Conservation (phyloP, 2,113 vertebrate genomes). For the Dermatemys mawii region DNA sequence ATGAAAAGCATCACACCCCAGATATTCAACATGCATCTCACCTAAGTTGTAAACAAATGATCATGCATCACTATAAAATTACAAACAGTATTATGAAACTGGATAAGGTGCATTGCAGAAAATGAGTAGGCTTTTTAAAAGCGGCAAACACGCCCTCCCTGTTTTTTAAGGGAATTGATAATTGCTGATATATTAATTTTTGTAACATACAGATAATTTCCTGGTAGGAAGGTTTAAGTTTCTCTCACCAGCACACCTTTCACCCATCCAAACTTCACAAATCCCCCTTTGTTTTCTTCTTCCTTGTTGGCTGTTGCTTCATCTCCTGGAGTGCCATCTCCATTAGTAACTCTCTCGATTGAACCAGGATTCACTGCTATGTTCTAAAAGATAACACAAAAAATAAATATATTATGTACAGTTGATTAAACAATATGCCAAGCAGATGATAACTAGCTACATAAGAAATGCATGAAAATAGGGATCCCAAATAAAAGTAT, state of each 20-base stretch:
- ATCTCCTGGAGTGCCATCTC: slow-evolving; percentile 80
- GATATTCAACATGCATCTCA: slow-evolving; percentile 98
- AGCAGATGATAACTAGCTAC: slow-evolving; percentile 19
- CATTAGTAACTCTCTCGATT: slow-evolving; percentile 79
- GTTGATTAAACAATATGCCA: background rate
- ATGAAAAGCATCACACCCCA: slow-evolving; percentile 99
- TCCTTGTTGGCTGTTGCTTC: slow-evolving; percentile 81
- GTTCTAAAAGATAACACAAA: slow-evolving; percentile 78
- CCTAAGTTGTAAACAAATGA: slow-evolving; percentile 79
- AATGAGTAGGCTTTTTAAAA: background rate
- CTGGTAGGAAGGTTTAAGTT: background rate
- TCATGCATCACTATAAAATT: background rate
- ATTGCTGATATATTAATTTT: background rate
- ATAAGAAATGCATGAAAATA: background rate
- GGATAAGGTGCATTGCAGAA: background rate
- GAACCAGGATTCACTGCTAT: slow-evolving; percentile 78
- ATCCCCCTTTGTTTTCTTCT: slow-evolving; percentile 73
- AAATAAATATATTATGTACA: background rate
- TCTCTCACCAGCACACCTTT: slow-evolving; percentile 96
- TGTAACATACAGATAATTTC: background rate
- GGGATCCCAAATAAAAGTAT: background rate
- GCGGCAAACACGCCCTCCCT: background rate
- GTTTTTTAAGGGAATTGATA: background rate
- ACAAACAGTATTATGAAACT: background rate
- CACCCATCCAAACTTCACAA: slow-evolving; percentile 97